Base-by-base conservation (phyloP, 2,797 vertebrate species). In the Semotilus atromaculatus region DNA sequence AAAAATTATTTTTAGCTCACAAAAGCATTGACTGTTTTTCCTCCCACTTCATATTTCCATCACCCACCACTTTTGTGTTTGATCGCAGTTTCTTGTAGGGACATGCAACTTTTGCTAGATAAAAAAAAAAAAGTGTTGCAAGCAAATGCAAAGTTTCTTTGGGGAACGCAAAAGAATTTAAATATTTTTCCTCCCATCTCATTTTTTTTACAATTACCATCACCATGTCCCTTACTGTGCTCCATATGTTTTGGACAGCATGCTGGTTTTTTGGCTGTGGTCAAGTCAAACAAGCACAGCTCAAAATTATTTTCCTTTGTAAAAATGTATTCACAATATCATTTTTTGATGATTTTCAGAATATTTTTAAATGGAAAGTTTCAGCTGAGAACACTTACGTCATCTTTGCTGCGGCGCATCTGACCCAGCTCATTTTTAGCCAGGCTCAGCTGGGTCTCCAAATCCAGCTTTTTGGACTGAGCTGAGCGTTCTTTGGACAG, bases 381-480 rank as follows among this genome's bases (percentile, higher is more conserved):
- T n/a, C 1, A 26, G 13, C 60, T 29, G 21, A 75, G 34, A 77
- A 23, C 9, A 92, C 95, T 93, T 87, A 97, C 97, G 31, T 99
- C 96, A 0, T 97, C 96, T 78, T 96, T 98, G 94, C 90, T 95
- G 19, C 95, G 93, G 36, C 95, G 94, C 5, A 97, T 84, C 60
- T 97, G 97, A 88, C 90, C 94, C 89, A 97, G 92, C 45, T 98
- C 97, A 0, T 94, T 92, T 82, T 94, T 97, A 38, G 94, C 96
- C 88, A 93, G 92, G 86, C 96, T 97, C 90, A 99, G 94, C 88
- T 98, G 96, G 0, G 96, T 96, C 94, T 98, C 97, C 84, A 99
- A 93, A 85, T 98, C 97, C 91, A 97, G 14, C 13, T 96, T 90
- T 91, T 96, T 97, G 51, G 94, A 95, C 91, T 98, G 97, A 14